Evolutionary conservation across 2,797 vertebrate species (phyloP).

Genomic region (Crax fasciolata): DNA sequence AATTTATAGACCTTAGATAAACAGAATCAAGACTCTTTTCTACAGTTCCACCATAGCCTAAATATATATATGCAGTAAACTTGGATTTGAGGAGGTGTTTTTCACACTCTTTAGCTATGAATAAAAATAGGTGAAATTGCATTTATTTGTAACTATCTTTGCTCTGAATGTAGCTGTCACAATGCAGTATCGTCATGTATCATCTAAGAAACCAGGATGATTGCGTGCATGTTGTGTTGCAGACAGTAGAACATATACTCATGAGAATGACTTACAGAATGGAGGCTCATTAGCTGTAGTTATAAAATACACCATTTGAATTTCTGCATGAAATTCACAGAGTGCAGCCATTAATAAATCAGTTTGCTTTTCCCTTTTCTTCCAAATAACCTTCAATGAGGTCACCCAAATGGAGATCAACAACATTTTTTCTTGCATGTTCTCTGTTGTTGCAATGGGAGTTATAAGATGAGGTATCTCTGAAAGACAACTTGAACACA

Average conservation of each 20-base stretch:
- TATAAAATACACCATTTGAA: slow-evolving; percentile 26
- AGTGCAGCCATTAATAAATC: slow-evolving; percentile 48
- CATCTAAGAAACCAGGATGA: background rate
- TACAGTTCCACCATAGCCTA: background rate
- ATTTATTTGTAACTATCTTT: background rate
- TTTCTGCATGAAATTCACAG: slow-evolving; percentile 8
- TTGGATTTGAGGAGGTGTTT: background rate
- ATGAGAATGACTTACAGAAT: background rate
- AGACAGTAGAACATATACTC: background rate
- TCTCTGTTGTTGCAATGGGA: slow-evolving; percentile 54
- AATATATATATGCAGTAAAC: background rate
- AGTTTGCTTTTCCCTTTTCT: slow-evolving; percentile 29
- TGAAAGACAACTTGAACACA: slow-evolving; percentile 33
- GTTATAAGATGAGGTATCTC: slow-evolving; percentile 50
- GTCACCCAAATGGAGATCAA: slow-evolving; percentile 64
- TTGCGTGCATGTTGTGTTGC: background rate
- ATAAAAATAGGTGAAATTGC: background rate
- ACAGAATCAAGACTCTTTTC: background rate
- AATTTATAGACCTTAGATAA: background rate
- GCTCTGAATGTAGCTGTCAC: background rate
- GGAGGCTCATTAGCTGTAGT: background rate
- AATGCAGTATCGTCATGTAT: background rate
- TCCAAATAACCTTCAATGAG: slow-evolving; percentile 45
- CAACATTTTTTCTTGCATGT: slow-evolving; percentile 26
- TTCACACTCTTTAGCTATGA: background rate